Base-by-base conservation (phyloP, 2,888 invertebrate genomes). In the Furcula furcula region DNA sequence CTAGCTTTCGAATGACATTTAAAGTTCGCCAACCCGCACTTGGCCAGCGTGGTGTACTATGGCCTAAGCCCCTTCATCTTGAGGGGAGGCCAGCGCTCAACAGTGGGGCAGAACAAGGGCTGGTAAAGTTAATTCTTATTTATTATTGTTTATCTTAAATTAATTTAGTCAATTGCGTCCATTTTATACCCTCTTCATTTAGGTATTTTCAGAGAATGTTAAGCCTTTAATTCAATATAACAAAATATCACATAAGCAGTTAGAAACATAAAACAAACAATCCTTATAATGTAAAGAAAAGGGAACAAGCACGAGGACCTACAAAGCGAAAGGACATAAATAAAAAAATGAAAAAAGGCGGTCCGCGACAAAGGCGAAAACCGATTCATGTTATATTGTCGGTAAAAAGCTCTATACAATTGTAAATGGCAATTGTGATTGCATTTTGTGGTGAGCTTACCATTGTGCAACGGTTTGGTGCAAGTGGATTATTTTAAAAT, bases 341-440 rank as follows among this genome's bases (percentile, higher is more conserved):
- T 5, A 21, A 21, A 20, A 21, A 21, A 21, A 4, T 10, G 2
- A 37, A 38, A 41, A 46, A 50, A 49, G 38, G 41, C 40, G 44
- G 39, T 35, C 51, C 43, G 46, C 49, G 46, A 65, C 62, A 68
- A 61, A 55, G 50, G 38, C 33, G 39, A 33, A 41, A 57, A 54
- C 52, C 61, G 48, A 63, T 65, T 63, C 52, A 46, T 54, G 46
- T 27, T 48, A 65, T 53, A 55, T 55, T 53, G 53, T 53, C 47
- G 46, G 36, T 41, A 45, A 39, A 55, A 44, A 54, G 44, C 44
- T 73, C 69, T 15, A 12, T 25, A 15, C 27, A 15, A 15, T 27
- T 6, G 27, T 15, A 15, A 76, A 74, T 67, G 42, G 64, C 53
- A 59, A 64, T 63, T 65, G 50, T 59, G 62, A 70, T 68, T 64